These are phyloP conservation scores for Meloidogyne chitwoodi DNA, from an alignment of 1,140 invertebrate genomes.

Conservation along the genomic window DNA sequence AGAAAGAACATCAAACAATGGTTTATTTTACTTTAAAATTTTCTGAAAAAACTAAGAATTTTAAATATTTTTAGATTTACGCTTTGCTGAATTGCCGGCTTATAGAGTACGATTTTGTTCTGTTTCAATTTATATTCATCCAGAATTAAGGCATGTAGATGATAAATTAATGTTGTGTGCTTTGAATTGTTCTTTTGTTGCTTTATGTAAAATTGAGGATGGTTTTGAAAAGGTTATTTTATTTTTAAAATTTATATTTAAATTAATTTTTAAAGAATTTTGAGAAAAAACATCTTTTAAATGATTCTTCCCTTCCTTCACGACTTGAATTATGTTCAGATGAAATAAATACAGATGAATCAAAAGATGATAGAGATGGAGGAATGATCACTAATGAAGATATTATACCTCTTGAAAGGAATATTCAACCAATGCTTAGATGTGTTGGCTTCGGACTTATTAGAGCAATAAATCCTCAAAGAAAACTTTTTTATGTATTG, in stretches of 20 bases:
- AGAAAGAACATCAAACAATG: neutral
- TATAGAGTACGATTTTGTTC: conserved; percentile 27
- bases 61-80: conserved; percentile 6
- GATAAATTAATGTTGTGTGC: conserved; percentile 27
- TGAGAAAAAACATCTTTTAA: neutral
- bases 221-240: conserved; percentile 9
- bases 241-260: neutral
- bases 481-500: conserved; percentile 32
- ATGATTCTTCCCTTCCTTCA: neutral
- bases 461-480: conserved; percentile 28
- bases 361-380: neutral
- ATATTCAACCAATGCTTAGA: conserved; percentile 12
- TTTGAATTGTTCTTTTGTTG: conserved; percentile 30
- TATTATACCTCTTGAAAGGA: neutral
- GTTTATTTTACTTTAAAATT: neutral
- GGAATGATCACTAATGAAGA: neutral
- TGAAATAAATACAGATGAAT: neutral
- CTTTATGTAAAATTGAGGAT: conserved; percentile 25
- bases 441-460: conserved; percentile 27
- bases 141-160: conserved; percentile 19
- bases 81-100: conserved; percentile 12
- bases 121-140: conserved; percentile 30
- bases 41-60: neutral
- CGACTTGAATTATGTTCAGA: conserved; percentile 2
- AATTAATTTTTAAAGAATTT: neutral